Evolutionary conservation across 2,113 vertebrate species (phyloP).

Genomic region (Xenus cinereus): DNA sequence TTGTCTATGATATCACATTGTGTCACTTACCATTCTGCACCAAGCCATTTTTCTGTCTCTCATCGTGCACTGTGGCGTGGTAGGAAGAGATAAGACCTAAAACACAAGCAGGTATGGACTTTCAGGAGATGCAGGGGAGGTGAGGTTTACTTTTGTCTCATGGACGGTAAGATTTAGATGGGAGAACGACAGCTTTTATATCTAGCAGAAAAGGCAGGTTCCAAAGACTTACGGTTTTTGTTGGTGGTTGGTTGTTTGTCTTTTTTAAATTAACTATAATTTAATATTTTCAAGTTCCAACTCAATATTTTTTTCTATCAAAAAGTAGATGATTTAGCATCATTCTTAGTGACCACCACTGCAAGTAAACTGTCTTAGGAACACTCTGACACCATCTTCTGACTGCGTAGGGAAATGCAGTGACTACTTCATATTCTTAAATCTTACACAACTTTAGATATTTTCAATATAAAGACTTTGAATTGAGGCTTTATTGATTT

Average conservation of each 20-base stretch:
- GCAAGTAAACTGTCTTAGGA: not conserved
- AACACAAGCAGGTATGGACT: not conserved
- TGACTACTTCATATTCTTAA: not conserved
- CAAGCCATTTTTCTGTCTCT: not conserved
- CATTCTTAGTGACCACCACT: not conserved
- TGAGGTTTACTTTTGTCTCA: not conserved
- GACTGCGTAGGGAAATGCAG: constrained; percentile 11
- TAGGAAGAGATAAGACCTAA: not conserved
- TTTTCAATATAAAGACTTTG: not conserved
- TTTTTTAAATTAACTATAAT: not conserved
- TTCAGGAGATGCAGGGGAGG: not conserved
- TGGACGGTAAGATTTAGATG: not conserved
- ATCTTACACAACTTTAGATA: not conserved
- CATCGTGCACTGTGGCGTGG: not conserved
- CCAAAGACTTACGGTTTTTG: not conserved
- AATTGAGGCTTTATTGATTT: not conserved
- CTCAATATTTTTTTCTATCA: not conserved
- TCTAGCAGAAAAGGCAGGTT: not conserved
- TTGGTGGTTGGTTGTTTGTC: no score
- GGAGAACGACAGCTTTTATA: not conserved
- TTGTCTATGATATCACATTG: fast-evolving
- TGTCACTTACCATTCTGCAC: not conserved
- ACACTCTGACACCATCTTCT: constrained; percentile 35
- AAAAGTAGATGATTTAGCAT: not conserved
- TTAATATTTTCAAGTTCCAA: not conserved